Evolutionary conservation across 2,797 vertebrate species (phyloP).

Genomic region (Cyclopterus lumpus): DNA sequence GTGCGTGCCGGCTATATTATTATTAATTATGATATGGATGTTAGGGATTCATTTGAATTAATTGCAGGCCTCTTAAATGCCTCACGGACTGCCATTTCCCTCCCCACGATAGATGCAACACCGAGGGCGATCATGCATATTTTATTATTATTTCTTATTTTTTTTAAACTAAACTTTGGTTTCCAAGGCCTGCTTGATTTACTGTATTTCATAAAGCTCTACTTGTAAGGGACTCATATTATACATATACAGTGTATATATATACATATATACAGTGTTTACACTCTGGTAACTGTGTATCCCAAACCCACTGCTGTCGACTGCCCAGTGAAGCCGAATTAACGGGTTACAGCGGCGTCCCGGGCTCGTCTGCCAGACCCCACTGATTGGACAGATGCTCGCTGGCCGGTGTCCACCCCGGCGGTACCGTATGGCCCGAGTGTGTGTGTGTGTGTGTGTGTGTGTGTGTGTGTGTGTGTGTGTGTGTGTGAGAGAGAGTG

Average conservation of each 20-base stretch:
- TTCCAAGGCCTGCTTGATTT: constrained; percentile 6
- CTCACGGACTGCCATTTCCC: constrained; percentile 17
- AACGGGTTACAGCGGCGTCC: constrained; percentile 70
- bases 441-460: neutral
- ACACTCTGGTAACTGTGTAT: too few species aligned
- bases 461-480: too few species aligned
- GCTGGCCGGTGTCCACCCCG: constrained; percentile 55
- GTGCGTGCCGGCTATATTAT: constrained; percentile 54
- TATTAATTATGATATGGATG: constrained; percentile 65
- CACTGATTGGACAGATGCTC: constrained; percentile 76
- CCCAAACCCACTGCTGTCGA: neutral
- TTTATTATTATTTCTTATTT: neutral
- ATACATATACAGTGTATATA: too few species aligned
- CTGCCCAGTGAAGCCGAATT: constrained; percentile 68
- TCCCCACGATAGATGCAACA: too few species aligned
- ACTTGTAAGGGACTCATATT: too few species aligned
- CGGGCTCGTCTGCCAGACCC: constrained; percentile 59
- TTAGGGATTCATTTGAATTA: constrained; percentile 66
- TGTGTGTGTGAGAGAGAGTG: too few species aligned
- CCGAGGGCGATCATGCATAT: constrained; percentile 13
- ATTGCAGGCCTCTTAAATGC: constrained; percentile 53
- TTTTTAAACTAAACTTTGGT: too few species aligned
- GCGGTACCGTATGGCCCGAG: constrained; percentile 9
- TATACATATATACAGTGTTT: too few species aligned
- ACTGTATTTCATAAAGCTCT: neutral